phyloP scores from a whole-genome alignment of 2,113 vertebrate species.

The Sceloporus tristichus region DNA sequence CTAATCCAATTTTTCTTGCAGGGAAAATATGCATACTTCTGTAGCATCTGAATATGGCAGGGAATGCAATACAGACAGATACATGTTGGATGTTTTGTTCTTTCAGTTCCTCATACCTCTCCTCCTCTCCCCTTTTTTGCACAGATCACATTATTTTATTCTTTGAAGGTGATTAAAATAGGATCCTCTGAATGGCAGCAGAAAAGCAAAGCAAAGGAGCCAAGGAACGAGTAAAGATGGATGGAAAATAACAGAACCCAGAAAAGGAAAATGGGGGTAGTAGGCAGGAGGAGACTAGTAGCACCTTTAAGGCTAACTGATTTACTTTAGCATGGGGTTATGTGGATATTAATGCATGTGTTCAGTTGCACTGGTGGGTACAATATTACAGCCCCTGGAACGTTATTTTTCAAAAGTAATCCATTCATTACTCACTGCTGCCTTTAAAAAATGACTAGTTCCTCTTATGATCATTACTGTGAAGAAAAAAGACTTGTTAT shows the following conservation, averaged over 20 bases:
- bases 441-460: no score
- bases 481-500: no score
- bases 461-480: no score
- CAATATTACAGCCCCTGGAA: no score
- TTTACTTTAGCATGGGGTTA: no score
- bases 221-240: constrained; percentile 28
- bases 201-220: constrained; percentile 38
- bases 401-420: no score
- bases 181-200: constrained; percentile 69
- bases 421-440: no score
- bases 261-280: constrained; percentile 24
- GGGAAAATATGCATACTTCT: constrained; percentile 70
- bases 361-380: no score
- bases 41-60: constrained; percentile 75
- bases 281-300: not conserved
- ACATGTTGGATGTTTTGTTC: constrained; percentile 55
- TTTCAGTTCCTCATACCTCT: constrained; percentile 14
- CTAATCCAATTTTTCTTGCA: constrained; percentile 88
- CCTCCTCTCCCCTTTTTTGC: constrained; percentile 39
- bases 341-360: no score
- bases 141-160: constrained; percentile 1
- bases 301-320: no score
- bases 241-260: constrained; percentile 24
- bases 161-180: constrained; percentile 82
- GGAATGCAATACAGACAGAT: constrained; percentile 48